Base-by-base conservation (phyloP, 2,113 vertebrate genomes). In the Lophotis ruficrista region DNA sequence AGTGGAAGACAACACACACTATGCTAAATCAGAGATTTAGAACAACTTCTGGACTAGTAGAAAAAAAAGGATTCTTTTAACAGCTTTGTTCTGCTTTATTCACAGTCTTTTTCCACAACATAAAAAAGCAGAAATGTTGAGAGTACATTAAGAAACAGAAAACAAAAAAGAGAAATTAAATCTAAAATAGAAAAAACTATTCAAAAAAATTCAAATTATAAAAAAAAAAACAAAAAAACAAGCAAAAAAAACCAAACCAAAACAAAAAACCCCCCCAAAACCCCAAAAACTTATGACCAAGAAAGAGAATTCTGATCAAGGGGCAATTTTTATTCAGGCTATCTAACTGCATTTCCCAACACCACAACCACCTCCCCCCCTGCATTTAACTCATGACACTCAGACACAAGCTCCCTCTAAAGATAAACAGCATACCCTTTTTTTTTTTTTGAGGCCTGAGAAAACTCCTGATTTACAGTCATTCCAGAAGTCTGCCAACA, bases 391-490 rank as follows among this genome's bases (percentile, higher is more conserved):
- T 79, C 31, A 85, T n/a, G 61, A 65, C 50, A 90, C 22, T 68
- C 37, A 35, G 48, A 93, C 33, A 83, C 80, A 87, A 91, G n/a
- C 24, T 93, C 45, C 41, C 75, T 93, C 84, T 95, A 82, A 94
- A 88, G 81, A 91, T 38, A 89, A 95, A 91, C 16, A 60, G 37
- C 33, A 91, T 64, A 80, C 21, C 14, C 33, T 14, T 71, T 85
- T 86, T 48, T 48, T 43, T 43, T 43, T 89, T 96, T n/a, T 68
- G 48, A 82, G 53, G 89, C 65, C 77, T 96, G 83, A 94, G 81
- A 97, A 95, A 96, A 84, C 69, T 91, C 65, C 77, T 85, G 24
- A 87, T 95, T 96, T 54, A 81, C 48, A 87, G 73, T 87, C 87
- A 94, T 72, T 95, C 54, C 83, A 96, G 81, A 94, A 77, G 54